Evolutionary conservation across 1,140 invertebrate species (phyloP).

Genomic region (Orussus abietinus): DNA sequence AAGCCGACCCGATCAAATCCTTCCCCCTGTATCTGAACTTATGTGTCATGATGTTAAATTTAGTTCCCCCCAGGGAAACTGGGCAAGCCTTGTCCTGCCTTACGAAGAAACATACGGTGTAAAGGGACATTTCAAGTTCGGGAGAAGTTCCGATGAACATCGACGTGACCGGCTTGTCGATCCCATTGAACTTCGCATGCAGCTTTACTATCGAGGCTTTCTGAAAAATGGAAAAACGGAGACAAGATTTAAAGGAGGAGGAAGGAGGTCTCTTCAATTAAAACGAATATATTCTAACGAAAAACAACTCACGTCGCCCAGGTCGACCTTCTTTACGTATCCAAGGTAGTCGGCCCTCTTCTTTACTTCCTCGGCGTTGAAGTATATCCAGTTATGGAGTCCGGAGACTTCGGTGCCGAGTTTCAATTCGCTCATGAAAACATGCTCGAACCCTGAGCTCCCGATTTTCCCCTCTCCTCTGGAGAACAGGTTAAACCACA

Average conservation of each 20-base stretch:
- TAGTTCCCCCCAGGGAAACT: slow-evolving; percentile 65
- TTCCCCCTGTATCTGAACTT: slow-evolving; percentile 71
- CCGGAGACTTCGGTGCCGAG: slow-evolving; percentile 67
- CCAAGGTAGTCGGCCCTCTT: slow-evolving; percentile 73
- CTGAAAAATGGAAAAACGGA: slow-evolving; percentile 52
- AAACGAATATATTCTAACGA: slow-evolving; percentile 7
- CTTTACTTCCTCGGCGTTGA: slow-evolving; percentile 66
- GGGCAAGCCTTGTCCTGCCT: slow-evolving; percentile 69
- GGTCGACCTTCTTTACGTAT: slow-evolving; percentile 68
- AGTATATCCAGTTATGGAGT: slow-evolving; percentile 89
- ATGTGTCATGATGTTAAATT: slow-evolving; percentile 68
- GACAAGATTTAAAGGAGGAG: slow-evolving; percentile 11
- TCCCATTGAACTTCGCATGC: slow-evolving; percentile 69
- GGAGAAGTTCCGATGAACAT: slow-evolving; percentile 90
- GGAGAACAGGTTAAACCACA: slow-evolving; percentile 82
- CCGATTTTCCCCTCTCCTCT: slow-evolving; percentile 70
- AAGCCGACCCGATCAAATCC: slow-evolving; percentile 74
- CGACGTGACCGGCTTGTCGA: slow-evolving; percentile 72
- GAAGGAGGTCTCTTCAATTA: slow-evolving; percentile 2
- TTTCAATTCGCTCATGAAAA: slow-evolving; percentile 80
- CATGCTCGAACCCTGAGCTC: slow-evolving; percentile 83
- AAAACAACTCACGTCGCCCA: slow-evolving; percentile 62
- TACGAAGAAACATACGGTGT: slow-evolving; percentile 79
- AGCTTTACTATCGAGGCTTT: slow-evolving; percentile 76
- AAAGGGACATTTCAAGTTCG: slow-evolving; percentile 87